phyloP scores from a whole-genome alignment of 2,797 vertebrate genomes.

The Cynopterus sphinx region DNA sequence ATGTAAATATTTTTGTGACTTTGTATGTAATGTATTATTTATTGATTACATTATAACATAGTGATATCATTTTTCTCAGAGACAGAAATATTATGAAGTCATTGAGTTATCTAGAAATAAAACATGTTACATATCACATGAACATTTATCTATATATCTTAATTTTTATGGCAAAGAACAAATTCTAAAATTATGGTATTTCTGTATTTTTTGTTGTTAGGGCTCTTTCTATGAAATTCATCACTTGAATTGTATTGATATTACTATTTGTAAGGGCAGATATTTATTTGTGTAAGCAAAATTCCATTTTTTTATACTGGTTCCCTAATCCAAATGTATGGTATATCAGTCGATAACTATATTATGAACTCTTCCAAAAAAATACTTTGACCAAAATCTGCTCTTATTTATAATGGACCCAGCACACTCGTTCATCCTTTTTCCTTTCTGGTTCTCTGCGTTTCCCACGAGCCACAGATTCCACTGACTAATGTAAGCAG shows the following conservation, averaged over 20 bases:
- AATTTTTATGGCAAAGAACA: constrained; percentile 25
- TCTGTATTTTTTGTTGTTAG: neutral
- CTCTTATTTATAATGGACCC: neutral
- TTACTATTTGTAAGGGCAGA: neutral
- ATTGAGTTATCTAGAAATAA: constrained; percentile 32
- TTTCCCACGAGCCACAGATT: neutral
- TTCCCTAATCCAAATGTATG: neutral
- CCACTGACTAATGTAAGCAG: neutral
- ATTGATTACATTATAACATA: constrained; percentile 29
- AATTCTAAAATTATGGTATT: constrained; percentile 34
- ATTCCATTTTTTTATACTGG: constrained; percentile 22
- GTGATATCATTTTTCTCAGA: neutral
- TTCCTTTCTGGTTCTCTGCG: neutral
- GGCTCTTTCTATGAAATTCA: neutral
- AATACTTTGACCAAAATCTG: neutral
- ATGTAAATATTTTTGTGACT: constrained; percentile 30
- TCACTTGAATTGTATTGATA: neutral
- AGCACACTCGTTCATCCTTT: neutral
- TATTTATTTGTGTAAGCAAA: constrained; percentile 3
- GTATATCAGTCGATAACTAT: neutral
- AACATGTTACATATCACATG: neutral
- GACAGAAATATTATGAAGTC: constrained; percentile 11
- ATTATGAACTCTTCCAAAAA: neutral
- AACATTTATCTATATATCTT: neutral
- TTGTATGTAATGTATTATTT: neutral